These are phyloP conservation scores for Phyllotis vaccarum DNA, from an alignment of 2,797 vertebrate species.

Conservation along the genomic window DNA sequence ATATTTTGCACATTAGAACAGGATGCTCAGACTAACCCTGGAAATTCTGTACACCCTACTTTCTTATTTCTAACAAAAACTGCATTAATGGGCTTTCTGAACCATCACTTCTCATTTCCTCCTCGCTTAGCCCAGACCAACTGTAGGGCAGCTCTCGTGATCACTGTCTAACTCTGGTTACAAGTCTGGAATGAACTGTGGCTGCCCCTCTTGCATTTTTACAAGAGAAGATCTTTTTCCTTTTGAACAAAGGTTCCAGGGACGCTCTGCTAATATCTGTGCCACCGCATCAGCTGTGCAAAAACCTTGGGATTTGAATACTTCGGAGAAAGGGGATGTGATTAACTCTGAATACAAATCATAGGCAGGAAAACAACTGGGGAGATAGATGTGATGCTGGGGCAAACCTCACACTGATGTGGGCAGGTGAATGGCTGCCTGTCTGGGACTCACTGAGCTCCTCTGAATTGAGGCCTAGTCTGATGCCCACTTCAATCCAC, in stretches of 20 bases:
- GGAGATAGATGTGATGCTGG: neutral
- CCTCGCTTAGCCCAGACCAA: neutral
- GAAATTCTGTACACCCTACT: neutral
- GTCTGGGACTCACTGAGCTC: neutral
- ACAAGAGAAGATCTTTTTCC: neutral
- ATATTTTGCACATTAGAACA: constrained; percentile 3
- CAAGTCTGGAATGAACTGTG: neutral
- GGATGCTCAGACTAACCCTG: neutral
- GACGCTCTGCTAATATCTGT: neutral
- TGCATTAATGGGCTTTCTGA: neutral
- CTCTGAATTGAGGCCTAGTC: neutral
- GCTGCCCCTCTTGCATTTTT: neutral
- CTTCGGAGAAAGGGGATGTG: neutral
- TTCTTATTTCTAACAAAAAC: neutral
- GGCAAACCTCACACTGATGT: neutral
- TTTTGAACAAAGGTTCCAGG: neutral
- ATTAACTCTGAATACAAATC: neutral
- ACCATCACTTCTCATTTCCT: neutral
- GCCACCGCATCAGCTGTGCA: neutral
- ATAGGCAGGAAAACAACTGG: neutral
- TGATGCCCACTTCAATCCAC: neutral
- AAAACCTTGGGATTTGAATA: neutral
- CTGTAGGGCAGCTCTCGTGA: neutral
- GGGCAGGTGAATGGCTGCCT: neutral
- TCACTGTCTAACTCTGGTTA: neutral